Evolutionary conservation across 1,140 invertebrate species (phyloP).

Genomic region (Bombyx mandarina): DNA sequence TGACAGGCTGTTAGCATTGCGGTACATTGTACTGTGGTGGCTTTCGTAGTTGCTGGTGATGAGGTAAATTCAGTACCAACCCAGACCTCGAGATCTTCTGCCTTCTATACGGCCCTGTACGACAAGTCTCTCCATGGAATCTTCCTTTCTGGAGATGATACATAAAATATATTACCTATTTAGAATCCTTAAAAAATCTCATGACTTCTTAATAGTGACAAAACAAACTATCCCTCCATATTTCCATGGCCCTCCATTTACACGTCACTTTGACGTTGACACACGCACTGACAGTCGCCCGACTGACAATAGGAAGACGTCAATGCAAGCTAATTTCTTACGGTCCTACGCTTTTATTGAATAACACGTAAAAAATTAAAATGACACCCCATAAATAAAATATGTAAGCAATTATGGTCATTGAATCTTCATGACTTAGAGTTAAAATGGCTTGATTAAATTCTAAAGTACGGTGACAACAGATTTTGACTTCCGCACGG

Average conservation of each 20-base stretch:
- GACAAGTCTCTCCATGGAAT: background rate
- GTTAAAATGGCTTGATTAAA: constrained; percentile 6
- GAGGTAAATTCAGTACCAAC: too few species aligned
- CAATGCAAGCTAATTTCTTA: constrained; percentile 60
- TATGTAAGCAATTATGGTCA: too few species aligned
- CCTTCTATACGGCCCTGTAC: too few species aligned
- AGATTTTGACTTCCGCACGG: constrained; percentile 49
- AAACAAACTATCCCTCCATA: constrained; percentile 16
- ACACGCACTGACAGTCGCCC: background rate
- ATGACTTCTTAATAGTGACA: background rate
- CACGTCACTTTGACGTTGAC: constrained; percentile 1
- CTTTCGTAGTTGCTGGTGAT: too few species aligned
- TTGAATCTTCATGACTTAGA: constrained; percentile 4
- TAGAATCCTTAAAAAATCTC: background rate
- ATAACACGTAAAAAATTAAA: constrained; percentile 16
- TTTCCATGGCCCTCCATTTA: constrained; percentile 15
- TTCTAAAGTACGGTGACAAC: constrained; percentile 20
- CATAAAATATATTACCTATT: background rate
- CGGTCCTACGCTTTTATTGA: constrained; percentile 45
- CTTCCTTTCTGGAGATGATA: background rate
- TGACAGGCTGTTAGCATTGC: too few species aligned
- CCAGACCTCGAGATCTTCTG: too few species aligned
- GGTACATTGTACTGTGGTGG: too few species aligned
- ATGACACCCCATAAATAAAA: constrained; percentile 1
- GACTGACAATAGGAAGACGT: constrained; percentile 29